phyloP scores from a whole-genome alignment of 2,113 vertebrate species.

The Pogonocichla stellata region DNA sequence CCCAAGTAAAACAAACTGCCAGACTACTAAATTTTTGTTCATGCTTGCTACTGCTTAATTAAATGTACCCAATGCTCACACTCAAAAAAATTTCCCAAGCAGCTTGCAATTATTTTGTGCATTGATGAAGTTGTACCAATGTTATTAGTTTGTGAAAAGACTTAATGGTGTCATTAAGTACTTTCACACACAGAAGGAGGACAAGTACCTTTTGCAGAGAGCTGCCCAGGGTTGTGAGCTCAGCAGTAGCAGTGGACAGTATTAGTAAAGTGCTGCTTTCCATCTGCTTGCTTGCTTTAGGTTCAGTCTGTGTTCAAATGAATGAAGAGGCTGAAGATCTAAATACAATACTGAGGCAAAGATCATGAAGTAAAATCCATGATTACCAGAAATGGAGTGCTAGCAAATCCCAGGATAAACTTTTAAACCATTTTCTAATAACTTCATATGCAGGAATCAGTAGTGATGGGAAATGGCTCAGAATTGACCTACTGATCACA shows the following conservation, averaged over 20 bases:
- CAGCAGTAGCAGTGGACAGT: not conserved
- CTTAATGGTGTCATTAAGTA: not conserved
- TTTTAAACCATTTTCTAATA: not conserved
- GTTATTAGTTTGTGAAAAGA: not conserved
- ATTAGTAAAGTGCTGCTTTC: not conserved
- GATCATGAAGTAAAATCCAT: not conserved
- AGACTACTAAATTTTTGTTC: not conserved
- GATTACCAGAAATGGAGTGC: not conserved
- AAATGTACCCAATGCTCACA: not conserved
- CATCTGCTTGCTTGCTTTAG: not conserved
- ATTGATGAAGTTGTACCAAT: not conserved
- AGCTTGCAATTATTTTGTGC: not conserved
- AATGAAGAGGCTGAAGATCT: not conserved
- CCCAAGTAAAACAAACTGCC: not conserved
- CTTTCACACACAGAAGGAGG: not conserved
- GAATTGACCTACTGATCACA: accelerated
- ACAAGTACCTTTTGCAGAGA: not conserved
- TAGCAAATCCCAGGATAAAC: not conserved
- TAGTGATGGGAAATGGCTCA: not conserved
- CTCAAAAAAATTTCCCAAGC: not conserved
- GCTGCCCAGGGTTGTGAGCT: not conserved
- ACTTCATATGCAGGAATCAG: not conserved
- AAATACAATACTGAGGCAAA: not conserved
- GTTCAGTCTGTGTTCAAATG: not conserved
- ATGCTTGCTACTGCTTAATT: not conserved